A percentile compares a stretch with the other conserved stretches of the same genome.
These are phyloP conservation scores for Orthochromis indermauri DNA, from an alignment of 2,113 vertebrate genomes.

Conservation along the genomic window DNA sequence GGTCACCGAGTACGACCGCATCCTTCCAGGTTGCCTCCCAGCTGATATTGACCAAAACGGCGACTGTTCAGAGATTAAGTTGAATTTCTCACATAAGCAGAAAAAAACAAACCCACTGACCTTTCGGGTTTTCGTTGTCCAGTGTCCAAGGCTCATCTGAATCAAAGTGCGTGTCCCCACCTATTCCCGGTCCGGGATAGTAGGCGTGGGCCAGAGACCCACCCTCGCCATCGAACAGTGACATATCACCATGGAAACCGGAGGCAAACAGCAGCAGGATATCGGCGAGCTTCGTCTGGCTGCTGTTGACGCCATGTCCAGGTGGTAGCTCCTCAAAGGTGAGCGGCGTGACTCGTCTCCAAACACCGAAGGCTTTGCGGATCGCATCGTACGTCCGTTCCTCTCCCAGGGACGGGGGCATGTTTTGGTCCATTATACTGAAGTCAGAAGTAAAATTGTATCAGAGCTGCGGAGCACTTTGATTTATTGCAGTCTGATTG, in stretches of 20 bases:
- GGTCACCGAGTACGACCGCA: neutral
- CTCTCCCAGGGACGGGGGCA: constrained; percentile 70
- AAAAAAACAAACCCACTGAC: constrained; percentile 57
- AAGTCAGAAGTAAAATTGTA: neutral
- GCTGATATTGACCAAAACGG: neutral
- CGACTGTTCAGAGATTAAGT: neutral
- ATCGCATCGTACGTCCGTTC: constrained; percentile 72
- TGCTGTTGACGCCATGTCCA: constrained; percentile 69
- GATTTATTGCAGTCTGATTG: rapidly evolving
- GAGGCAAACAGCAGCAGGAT: constrained; percentile 94
- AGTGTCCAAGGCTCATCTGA: constrained; percentile 94
- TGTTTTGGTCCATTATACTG: constrained; percentile 87
- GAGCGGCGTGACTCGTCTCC: constrained; percentile 83
- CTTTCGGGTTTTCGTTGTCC: constrained; percentile 76
- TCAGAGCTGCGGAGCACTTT: neutral
- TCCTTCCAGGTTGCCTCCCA: neutral
- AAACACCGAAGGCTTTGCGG: constrained; percentile 81
- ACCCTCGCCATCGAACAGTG: constrained; percentile 88
- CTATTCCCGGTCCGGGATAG: constrained; percentile 90
- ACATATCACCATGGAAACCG: constrained; percentile 94
- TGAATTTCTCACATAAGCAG: neutral
- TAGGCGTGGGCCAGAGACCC: constrained; percentile 94
- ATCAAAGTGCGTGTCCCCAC: constrained; percentile 92
- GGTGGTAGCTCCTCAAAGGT: constrained; percentile 82
- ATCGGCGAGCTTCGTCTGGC: constrained; percentile 76